phyloP scores from a whole-genome alignment of 2,797 vertebrate genomes.

The Atherinosoma microstoma region DNA sequence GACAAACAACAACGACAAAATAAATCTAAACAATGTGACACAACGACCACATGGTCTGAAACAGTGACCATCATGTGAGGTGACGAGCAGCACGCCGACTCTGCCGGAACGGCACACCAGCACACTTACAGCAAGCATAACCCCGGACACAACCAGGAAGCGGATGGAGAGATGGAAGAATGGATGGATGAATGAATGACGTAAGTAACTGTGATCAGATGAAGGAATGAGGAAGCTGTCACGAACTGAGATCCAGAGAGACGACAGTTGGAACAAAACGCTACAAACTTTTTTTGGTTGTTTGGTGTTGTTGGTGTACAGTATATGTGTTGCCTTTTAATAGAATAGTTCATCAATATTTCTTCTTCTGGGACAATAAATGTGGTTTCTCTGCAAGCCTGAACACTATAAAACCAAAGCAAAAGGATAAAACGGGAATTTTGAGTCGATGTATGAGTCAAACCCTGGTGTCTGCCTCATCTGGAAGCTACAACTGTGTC shows the following conservation, averaged over 20 bases:
- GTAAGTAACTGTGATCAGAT: conserved; percentile 9
- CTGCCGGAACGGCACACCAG: conserved; percentile 24
- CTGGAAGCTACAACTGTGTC: conserved; percentile 35
- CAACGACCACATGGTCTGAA: conserved; percentile 12
- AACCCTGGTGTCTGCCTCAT: not conserved
- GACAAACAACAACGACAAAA: conserved; percentile 20
- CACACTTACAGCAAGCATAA: conserved; percentile 53
- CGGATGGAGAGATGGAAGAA: conserved; percentile 54
- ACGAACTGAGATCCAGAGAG: conserved; percentile 57
- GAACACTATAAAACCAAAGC: not conserved
- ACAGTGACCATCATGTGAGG: conserved; percentile 11
- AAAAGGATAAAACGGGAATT: not conserved
- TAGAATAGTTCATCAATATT: not conserved
- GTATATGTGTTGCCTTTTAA: not conserved
- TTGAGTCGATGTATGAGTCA: too few species aligned
- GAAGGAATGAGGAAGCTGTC: conserved; percentile 9
- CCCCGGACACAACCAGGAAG: conserved; percentile 70
- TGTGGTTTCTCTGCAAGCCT: not conserved
- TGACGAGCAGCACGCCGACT: conserved; percentile 30
- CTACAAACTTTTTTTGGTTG: not conserved
- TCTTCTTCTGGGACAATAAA: not conserved
- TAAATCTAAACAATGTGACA: conserved; percentile 2
- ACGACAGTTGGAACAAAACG: conserved; percentile 19
- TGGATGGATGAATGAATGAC: conserved; percentile 21
- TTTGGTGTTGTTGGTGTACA: not conserved